Conservation (phyloP, 2,888 invertebrate species). For the Hypolimnas misippus region DNA sequence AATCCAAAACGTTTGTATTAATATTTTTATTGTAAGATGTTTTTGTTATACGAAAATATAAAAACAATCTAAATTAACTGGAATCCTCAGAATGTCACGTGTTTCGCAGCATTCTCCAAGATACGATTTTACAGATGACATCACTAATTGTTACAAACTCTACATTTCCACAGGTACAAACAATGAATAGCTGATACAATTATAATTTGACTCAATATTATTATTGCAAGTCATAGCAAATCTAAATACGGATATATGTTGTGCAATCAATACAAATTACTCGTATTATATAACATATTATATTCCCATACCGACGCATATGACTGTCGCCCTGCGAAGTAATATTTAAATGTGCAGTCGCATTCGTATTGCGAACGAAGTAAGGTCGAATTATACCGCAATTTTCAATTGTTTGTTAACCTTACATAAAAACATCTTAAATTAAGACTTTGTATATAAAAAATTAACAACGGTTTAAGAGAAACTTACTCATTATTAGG, state of each 20-base stretch:
- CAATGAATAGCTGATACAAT: neutral
- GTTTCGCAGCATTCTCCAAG: too few relatives aligned
- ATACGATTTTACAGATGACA: too few relatives aligned
- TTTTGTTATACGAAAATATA: too few relatives aligned
- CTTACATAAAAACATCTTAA: constrained; percentile 9
- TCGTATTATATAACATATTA: constrained; percentile 7
- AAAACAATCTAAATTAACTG: too few relatives aligned
- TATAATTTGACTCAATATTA: neutral
- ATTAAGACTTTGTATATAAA: constrained; percentile 2
- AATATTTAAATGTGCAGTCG: neutral
- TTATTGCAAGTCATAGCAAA: neutral
- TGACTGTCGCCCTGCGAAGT: neutral
- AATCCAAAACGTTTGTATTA: too few relatives aligned
- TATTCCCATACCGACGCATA: neutral
- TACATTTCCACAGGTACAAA: neutral
- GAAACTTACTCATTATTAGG: too few relatives aligned
- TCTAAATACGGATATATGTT: constrained; percentile 3
- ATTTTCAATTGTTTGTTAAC: too few relatives aligned
- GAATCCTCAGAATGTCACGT: too few relatives aligned
- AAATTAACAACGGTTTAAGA: neutral
- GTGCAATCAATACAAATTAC: constrained; percentile 3
- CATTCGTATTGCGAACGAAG: neutral
- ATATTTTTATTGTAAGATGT: too few relatives aligned
- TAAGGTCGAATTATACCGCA: neutral
- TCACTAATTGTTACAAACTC: too few relatives aligned